Conservation (phyloP, 35 echinoderm and acorn worm genomes). For the Apostichopus japonicus region DNA sequence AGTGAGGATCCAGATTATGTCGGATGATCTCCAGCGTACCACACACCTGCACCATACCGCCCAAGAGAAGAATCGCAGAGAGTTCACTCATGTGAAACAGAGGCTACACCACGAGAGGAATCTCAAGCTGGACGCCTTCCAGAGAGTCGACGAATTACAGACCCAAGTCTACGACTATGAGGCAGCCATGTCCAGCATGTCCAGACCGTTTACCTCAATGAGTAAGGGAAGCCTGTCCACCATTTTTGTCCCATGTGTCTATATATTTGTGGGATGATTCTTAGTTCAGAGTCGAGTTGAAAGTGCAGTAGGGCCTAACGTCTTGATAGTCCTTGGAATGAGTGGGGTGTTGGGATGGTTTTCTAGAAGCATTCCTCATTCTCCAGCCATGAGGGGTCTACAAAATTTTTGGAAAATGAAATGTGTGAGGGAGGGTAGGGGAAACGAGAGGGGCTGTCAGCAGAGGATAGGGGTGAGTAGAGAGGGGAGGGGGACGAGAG, state of each 20-base stretch:
- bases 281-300: too few species aligned
- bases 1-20: conserved; percentile 63
- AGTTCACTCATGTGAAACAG: conserved; percentile 69
- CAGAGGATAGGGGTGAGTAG: too few species aligned
- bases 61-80: conserved; percentile 78
- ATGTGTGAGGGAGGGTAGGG: too few species aligned
- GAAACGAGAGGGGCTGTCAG: too few species aligned
- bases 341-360: too few species aligned
- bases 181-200: conserved; percentile 78
- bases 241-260: neutral
- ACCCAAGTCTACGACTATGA: conserved; percentile 97
- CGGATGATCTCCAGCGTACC: conserved; percentile 76
- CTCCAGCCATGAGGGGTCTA: too few species aligned
- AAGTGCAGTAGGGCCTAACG: too few species aligned
- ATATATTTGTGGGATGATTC: too few species aligned
- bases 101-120: conserved; percentile 77
- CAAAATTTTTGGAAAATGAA: too few species aligned
- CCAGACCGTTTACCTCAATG: conserved; percentile 81
- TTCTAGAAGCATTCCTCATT: too few species aligned
- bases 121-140: conserved; percentile 93
- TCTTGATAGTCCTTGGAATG: too few species aligned
- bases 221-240: conserved; percentile 61
- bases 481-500: too few species aligned
- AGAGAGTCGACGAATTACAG: conserved; percentile 95
- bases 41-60: conserved; percentile 81